Base-by-base conservation (phyloP, 2,888 invertebrate species). In the Apodemia duryi region DNA sequence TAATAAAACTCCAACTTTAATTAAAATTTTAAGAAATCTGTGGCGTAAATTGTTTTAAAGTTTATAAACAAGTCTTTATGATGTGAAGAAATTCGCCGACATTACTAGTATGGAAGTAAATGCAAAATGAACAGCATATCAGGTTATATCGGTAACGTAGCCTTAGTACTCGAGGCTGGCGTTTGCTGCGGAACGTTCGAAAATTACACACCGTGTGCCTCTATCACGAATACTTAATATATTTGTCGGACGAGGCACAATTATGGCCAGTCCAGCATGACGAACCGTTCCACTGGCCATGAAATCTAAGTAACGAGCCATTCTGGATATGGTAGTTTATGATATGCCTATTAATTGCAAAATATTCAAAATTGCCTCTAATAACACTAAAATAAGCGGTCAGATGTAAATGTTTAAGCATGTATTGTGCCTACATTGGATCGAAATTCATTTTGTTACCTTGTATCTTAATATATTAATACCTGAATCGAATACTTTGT, bases 191-290 rank as follows among this genome's bases (percentile, higher is more conserved):
- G 46, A 82, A 81, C 76, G 79, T 74, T 83, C 75, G 77, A 77
- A 84, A 85, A 86, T 85, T 83, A 86, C 79, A 84, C 75, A 83
- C 74, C 69, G 65, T 69, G 68, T 73, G 75, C 6, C 46, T 46
- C 46, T 81, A 85, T 84, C 78, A 81, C 79, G 81, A 82, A 83
- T 82, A 83, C 80, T 84, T 86, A 84, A 86, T 85, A 83, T 80
- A 84, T 85, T 86, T 85, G 82, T 84, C 77, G 83, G 83, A 75
- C 76, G 75, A 76, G 75, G 75, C 74, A 81, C 83, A 83, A 82
- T 84, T 82, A 81, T 79, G 81, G 76, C 68, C 85, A 82, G 81
- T 78, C 75, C 78, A 75, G 75, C 85, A 81, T 86, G 82, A 86
- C 85, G 84, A 73, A 69, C 75, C 81, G 85, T 79, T 82, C 77